A percentile compares a stretch with the other conserved stretches of the same genome.
Conservation (phyloP, 2,888 invertebrate species). For the Athalia cordata region DNA sequence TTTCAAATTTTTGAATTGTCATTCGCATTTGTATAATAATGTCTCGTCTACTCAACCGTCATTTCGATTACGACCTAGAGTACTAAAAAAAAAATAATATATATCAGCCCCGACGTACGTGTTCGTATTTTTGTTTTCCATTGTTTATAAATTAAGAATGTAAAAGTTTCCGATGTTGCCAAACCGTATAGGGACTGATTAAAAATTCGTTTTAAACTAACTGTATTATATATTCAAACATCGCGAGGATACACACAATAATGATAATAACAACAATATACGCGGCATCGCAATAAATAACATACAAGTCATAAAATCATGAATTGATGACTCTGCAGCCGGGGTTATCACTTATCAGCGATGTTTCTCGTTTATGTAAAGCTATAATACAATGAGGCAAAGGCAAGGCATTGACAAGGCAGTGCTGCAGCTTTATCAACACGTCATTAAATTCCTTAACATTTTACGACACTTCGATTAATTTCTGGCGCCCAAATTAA, state of each 20-base stretch:
- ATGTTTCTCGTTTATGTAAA: conserved; percentile 47
- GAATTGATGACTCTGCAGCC: conserved; percentile 64
- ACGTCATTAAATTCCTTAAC: conserved; percentile 47
- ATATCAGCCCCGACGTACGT: no score
- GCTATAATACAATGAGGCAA: conserved; percentile 36
- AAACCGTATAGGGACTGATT: no score
- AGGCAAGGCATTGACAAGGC: background rate
- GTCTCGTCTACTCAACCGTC: no score
- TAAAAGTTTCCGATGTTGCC: no score
- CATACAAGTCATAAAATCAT: conserved; percentile 52
- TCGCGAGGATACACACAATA: background rate
- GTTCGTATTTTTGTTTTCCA: no score
- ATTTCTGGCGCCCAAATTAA: conserved; percentile 48
- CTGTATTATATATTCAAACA: background rate
- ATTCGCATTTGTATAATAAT: background rate
- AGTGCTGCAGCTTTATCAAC: conserved; percentile 47
- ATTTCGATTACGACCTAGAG: no score
- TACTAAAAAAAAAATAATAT: no score
- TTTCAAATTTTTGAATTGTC: background rate
- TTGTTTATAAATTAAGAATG: no score
- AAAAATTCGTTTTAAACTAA: background rate
- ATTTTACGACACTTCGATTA: conserved; percentile 49
- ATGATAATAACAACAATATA: conserved; percentile 19
- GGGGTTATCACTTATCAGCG: conserved; percentile 65
- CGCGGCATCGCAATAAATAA: conserved; percentile 5